Base-by-base conservation (phyloP, 1,140 invertebrate species). In the Drosophila tropicalis region DNA sequence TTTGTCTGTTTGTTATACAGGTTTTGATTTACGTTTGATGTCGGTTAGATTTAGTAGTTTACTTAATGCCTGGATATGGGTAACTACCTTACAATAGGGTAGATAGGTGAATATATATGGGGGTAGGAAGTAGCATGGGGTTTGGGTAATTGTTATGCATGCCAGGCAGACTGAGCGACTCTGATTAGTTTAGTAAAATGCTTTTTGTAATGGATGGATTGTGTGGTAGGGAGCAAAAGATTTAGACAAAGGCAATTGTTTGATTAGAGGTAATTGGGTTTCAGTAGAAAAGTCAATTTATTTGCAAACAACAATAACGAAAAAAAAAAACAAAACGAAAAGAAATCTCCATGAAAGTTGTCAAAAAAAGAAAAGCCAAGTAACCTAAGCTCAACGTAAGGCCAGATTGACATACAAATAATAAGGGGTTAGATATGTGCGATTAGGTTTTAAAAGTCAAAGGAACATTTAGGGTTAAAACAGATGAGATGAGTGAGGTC, bases 11-110 rank as follows among this genome's bases (percentile, higher is more conserved):
- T 79, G 64, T 63, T 66, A 54, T 56, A 54, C 76, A 72, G 79
- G 79, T 86, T 77, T 87, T 86, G 82, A 86, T 86, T 86, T 86
- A 86, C 82, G 82, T 87, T 87, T 86, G 82, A 86, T 86, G 82
- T 86, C 83, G 82, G 82, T 86, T 79, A 83, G 82, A 86, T 86
- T 86, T 86, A 86, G 79, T 86, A 87, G 79, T 75, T 70, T 65
- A 39, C 76, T 66, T 76, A 83, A 86, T 87, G 76, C 83, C 70
- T 39, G 70, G 67, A 57, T 22, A 22, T 51, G 44, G 44, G 29
- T 29, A 29, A 29, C 34, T 36, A 36, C 34, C 34, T 36, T 36
- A 36, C 34, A 10, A 36, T 36, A 12, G 34, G 34, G 1, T 29
- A 29, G 29, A 29, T 29, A 36, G 44, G 44, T 10, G 9, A 9